Percentiles rank a stretch among this genome's conserved stretches.
These are phyloP conservation scores for Petromus typicus DNA, from an alignment of 2,113 vertebrate genomes.

Conservation along the genomic window DNA sequence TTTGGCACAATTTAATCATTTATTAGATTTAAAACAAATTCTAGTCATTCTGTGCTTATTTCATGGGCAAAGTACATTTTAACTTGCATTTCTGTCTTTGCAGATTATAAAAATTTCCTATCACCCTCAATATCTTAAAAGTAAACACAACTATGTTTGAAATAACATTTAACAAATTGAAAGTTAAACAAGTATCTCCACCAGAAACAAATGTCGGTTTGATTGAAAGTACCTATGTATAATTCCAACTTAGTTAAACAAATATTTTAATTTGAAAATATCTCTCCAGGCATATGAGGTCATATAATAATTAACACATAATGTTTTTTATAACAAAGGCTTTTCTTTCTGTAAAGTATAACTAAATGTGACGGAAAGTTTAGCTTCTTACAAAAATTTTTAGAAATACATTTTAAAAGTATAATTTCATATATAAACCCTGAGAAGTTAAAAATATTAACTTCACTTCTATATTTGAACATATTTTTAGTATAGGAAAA, in stretches of 20 bases:
- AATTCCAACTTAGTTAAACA: conserved; percentile 63
- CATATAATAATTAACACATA: conserved; percentile 33
- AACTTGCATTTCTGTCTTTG: conserved; percentile 32
- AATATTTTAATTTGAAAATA: conserved; percentile 59
- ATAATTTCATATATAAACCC: not conserved
- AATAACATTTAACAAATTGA: conserved; percentile 63
- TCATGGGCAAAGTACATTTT: conserved; percentile 46
- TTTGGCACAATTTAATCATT: not conserved
- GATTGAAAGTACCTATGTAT: conserved; percentile 46
- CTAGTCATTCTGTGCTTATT: not conserved
- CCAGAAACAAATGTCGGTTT: conserved; percentile 39
- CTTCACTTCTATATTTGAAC: not conserved
- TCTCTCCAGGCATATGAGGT: conserved; percentile 44
- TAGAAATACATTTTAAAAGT: not conserved
- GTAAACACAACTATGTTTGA: conserved; percentile 56
- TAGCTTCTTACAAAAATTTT: not conserved
- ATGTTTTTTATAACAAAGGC: not conserved
- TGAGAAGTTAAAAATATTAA: not conserved
- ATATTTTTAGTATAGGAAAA: not conserved
- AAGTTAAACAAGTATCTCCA: conserved; percentile 52
- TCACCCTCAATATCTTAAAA: conserved; percentile 17
- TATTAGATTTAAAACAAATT: conserved; percentile 42
- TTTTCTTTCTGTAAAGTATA: conserved; percentile 29
- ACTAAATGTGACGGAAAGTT: conserved; percentile 9
- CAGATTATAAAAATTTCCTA: conserved; percentile 31